A percentile compares a stretch with the other conserved stretches of the same genome.
Evolutionary conservation across 2,797 vertebrate genomes (phyloP).

Genomic region (Hozukius guyotensis): DNA sequence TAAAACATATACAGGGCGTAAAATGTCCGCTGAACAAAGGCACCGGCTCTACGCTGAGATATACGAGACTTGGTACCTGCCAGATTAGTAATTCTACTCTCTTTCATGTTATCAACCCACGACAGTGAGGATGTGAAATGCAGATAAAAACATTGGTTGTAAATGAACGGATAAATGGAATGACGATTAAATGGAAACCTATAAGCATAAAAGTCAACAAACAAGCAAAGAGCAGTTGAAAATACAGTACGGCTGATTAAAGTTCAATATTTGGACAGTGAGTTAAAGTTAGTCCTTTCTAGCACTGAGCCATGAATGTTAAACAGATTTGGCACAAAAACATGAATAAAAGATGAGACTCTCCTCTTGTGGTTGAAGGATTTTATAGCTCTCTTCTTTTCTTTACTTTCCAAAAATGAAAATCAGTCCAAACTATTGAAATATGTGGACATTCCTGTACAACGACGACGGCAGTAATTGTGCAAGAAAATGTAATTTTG

Average conservation of each 20-base stretch:
- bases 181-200: constrained; percentile 32
- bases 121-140: constrained; percentile 21
- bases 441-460: neutral
- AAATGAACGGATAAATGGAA: constrained; percentile 28
- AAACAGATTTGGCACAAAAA: constrained; percentile 38
- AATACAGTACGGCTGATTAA: constrained; percentile 52
- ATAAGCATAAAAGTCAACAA: constrained; percentile 52
- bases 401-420: constrained; percentile 29
- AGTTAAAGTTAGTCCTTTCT: constrained; percentile 40
- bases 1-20: constrained; percentile 67
- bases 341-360: constrained; percentile 59
- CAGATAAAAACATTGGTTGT: constrained; percentile 10
- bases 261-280: constrained; percentile 61
- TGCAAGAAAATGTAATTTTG: neutral
- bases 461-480: neutral
- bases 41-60: constrained; percentile 29
- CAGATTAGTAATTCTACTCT: constrained; percentile 36
- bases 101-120: constrained; percentile 40
- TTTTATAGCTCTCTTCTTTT: constrained; percentile 8
- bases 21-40: constrained; percentile 61
- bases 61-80: constrained; percentile 37
- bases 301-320: constrained; percentile 42
- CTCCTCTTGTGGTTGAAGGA: constrained; percentile 26
- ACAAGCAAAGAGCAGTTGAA: constrained; percentile 43
- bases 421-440: constrained; percentile 12